Percentiles rank a stretch among this genome's conserved stretches.
phyloP scores from a whole-genome alignment of 2,113 vertebrate genomes.

The Hyla sarda region DNA sequence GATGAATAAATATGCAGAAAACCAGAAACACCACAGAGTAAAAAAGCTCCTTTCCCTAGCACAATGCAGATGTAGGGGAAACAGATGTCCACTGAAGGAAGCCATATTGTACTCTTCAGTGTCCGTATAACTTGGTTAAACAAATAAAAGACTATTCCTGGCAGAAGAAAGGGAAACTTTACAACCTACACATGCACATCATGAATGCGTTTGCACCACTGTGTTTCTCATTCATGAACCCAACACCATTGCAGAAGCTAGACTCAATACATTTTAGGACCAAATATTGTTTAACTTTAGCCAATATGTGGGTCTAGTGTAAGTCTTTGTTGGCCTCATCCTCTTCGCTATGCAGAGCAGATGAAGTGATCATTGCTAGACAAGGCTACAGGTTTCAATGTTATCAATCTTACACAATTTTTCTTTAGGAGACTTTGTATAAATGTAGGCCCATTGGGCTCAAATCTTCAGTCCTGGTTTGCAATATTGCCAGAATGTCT shows the following conservation, averaged over 20 bases:
- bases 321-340: neutral
- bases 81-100: neutral
- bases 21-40: neutral
- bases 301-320: neutral
- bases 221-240: neutral
- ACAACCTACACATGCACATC: neutral
- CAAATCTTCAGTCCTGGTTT: neutral
- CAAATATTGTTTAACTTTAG: neutral
- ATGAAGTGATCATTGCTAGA: neutral
- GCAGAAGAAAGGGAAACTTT: neutral
- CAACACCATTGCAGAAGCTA: neutral
- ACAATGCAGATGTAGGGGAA: neutral
- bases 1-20: neutral
- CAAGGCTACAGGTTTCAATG: no score
- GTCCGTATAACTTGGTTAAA: neutral
- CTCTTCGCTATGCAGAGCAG: neutral
- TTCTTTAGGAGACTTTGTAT: neutral
- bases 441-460: neutral
- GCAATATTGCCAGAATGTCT: neutral
- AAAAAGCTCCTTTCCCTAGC: neutral
- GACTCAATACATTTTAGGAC: conserved; percentile 10
- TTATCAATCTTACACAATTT: no score
- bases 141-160: no score
- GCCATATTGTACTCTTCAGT: neutral
- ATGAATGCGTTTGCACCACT: neutral